Base-by-base conservation (phyloP, 2,888 invertebrate species). In the Torymus aiolomorphi region DNA sequence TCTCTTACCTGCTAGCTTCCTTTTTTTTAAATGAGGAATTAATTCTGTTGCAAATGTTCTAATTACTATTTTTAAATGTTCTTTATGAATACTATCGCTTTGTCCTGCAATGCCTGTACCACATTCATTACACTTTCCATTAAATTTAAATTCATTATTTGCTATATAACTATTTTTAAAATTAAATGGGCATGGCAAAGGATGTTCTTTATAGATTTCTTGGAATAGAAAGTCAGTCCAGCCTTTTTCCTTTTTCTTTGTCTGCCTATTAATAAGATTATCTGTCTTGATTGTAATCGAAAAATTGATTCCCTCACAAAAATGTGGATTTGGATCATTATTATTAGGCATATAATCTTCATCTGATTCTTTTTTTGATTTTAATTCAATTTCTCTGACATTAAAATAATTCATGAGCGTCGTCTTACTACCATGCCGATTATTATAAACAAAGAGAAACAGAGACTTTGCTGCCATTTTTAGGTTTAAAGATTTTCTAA, bases 141-240 rank as follows among this genome's bases (percentile, higher is more conserved):
- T 13, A 65, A 65, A 65, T 65, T 65, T 65, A 11, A 65, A 65
- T 42, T 4, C n/a, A 65, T 65, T 49, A 10, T 42, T 42, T 4
- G 4, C 31, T 14, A 65, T 14, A 14, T 42, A 65, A n/a, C 63
- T n/a, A 42, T 16, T 65, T 42, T n/a, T 65, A 20, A 65, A 65
- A 65, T 5, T 42, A 42, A 65, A 65, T 20, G 63, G 49, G n/a
- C 63, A 65, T 10, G 63, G 63, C 11, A 65, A 11, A 42, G 63
- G 49, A 49, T 42, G 13, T n/a, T 65, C n/a, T 42, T 65, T 13
- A 11, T n/a, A 49, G 1, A 65, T 42, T 49, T 65, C n/a, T 8
- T 65, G 14, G 49, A 65, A 65, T 1, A 65, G 1, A 8, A 14
- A 1, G 49, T 42, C 42, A 42, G 31, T 16, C 63, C 63, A 65